These are phyloP conservation scores for Scopus umbretta DNA, from an alignment of 2,113 vertebrate genomes.

Conservation along the genomic window DNA sequence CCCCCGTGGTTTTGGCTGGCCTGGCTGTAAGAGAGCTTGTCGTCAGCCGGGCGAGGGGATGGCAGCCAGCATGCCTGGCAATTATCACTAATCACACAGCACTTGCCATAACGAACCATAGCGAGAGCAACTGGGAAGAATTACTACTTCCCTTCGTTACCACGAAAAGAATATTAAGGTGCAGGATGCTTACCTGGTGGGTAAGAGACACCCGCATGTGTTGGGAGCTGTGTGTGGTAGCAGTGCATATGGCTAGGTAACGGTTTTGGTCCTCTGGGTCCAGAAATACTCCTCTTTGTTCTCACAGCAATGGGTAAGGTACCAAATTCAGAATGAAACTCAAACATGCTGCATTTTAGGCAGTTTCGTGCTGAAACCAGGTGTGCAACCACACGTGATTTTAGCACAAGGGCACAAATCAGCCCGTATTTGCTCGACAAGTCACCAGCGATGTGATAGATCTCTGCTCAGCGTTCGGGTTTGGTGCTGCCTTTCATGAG, in stretches of 20 bases:
- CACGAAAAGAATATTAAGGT: not conserved
- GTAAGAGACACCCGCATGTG: fast-evolving
- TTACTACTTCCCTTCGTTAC: not conserved
- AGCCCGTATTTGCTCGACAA: fast-evolving
- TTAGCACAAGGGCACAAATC: not conserved
- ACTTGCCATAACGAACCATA: not conserved
- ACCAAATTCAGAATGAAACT: not conserved
- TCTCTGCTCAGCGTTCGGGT: not conserved
- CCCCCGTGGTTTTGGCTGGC: not conserved
- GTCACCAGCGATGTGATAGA: not conserved
- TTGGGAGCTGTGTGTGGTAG: not conserved
- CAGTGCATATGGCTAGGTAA: fast-evolving
- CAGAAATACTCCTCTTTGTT: not conserved
- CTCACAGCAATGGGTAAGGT: not conserved
- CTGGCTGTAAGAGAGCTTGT: not conserved
- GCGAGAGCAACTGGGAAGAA: not conserved
- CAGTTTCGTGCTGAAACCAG: not conserved
- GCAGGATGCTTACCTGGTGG: not conserved
- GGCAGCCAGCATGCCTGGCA: not conserved
- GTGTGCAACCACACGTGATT: fast-evolving
- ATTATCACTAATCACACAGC: not conserved
- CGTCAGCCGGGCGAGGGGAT: fast-evolving
- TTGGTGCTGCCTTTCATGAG: not conserved
- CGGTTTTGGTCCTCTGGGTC: not conserved
- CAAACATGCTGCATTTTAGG: not conserved